A percentile compares a stretch with the other conserved stretches of the same genome.
Conservation (phyloP, 2,888 invertebrate species). For the Diplolepis rosae region DNA sequence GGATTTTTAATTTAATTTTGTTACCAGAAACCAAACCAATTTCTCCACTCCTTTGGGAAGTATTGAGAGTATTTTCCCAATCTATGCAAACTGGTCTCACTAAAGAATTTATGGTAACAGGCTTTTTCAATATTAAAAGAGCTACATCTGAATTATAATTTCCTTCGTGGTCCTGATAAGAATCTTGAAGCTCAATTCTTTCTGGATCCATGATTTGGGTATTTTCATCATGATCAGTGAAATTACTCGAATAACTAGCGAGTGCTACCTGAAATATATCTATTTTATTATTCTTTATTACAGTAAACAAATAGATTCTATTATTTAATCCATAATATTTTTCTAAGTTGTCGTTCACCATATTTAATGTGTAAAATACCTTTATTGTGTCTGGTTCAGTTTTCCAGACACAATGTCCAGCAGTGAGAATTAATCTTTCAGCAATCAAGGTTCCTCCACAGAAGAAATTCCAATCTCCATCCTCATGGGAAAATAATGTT, state of each 20-base stretch:
- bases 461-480: constrained; percentile 73
- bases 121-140: constrained; percentile 71
- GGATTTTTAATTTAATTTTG: neutral
- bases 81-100: constrained; percentile 76
- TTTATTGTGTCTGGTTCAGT: constrained; percentile 62
- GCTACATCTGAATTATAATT: constrained; percentile 79
- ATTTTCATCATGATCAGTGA: constrained; percentile 54
- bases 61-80: constrained; percentile 56
- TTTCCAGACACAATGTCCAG: constrained; percentile 74
- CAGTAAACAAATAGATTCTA: no score
- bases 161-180: constrained; percentile 74
- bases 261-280: constrained; percentile 61
- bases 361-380: constrained; percentile 37
- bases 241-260: constrained; percentile 69
- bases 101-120: constrained; percentile 71
- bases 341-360: neutral
- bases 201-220: constrained; percentile 69
- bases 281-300: neutral
- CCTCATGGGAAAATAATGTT: constrained; percentile 74
- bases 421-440: constrained; percentile 73
- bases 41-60: constrained; percentile 47
- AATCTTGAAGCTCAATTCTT: constrained; percentile 72
- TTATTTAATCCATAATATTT: neutral
- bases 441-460: constrained; percentile 77
- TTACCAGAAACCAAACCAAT: constrained; percentile 59